These are phyloP conservation scores for Papilio polytes DNA, from an alignment of 1,140 invertebrate genomes.

Conservation along the genomic window DNA sequence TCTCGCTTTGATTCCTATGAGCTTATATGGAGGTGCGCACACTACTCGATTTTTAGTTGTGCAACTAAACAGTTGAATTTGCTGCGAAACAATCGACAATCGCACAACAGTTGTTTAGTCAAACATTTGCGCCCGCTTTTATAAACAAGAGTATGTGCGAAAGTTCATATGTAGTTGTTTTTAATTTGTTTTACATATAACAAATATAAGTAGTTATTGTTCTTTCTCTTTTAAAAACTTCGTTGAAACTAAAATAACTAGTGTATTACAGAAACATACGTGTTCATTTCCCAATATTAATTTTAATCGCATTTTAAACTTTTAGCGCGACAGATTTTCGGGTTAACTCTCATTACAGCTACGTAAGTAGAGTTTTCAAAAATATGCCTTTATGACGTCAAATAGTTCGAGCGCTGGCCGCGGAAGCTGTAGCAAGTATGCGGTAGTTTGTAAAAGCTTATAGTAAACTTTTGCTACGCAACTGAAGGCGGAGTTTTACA, in stretches of 20 bases:
- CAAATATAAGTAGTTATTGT: no score
- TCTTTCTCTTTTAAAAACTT: background rate
- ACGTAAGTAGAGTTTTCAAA: slow-evolving; percentile 22
- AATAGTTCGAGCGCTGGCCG: background rate
- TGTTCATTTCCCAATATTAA: background rate
- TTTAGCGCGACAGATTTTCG: slow-evolving; percentile 20
- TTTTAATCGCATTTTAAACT: slow-evolving; percentile 17
- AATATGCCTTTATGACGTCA: slow-evolving; percentile 31
- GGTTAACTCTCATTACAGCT: slow-evolving; percentile 13
- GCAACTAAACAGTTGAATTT: no score
- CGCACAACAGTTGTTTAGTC: no score
- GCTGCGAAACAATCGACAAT: no score
- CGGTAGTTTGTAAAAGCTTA: slow-evolving; percentile 28
- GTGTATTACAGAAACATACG: background rate
- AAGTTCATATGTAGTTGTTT: no score
- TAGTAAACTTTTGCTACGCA: slow-evolving; percentile 5
- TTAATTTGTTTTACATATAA: no score
- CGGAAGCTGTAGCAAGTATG: slow-evolving; percentile 34
- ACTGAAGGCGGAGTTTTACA: background rate
- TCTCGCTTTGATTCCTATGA: no score
- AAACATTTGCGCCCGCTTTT: no score
- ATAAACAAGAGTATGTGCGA: no score
- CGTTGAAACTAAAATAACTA: background rate
- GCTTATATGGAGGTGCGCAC: no score
- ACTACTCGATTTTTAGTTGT: no score